Conservation (phyloP, 1,140 invertebrate genomes). For the Platorchestia sp. region DNA sequence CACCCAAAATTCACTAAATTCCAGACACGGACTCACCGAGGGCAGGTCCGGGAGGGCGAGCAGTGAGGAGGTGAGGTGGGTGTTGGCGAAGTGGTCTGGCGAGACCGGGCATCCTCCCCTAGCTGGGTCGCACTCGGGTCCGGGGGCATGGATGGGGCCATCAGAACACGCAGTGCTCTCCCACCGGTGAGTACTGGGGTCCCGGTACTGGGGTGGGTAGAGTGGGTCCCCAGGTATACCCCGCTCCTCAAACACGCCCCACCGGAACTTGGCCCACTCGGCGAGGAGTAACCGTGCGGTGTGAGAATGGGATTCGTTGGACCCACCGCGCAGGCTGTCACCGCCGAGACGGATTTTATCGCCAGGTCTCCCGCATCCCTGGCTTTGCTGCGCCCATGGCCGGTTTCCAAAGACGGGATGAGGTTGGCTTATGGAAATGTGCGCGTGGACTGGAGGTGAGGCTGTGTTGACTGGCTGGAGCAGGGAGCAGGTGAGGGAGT, state of each 20-base stretch:
- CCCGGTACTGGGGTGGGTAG: conserved; percentile 66
- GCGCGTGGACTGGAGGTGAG: conserved; percentile 43
- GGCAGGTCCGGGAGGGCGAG: conserved; percentile 57
- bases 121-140: conserved; percentile 53
- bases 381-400: conserved; percentile 69
- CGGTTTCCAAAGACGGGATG: conserved; percentile 67
- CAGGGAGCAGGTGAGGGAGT: conserved; percentile 59
- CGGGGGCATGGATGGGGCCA: conserved; percentile 52
- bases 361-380: conserved; percentile 68
- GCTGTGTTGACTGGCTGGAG: conserved; percentile 44
- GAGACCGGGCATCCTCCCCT: conserved; percentile 48
- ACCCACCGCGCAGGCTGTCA: conserved; percentile 65
- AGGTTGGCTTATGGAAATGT: conserved; percentile 56
- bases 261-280: conserved; percentile 73
- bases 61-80: conserved; percentile 57
- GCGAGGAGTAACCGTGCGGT: conserved; percentile 70
- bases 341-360: conserved; percentile 69
- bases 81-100: conserved; percentile 58
- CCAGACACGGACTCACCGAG: conserved; percentile 56
- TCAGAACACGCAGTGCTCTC: conserved; percentile 59
- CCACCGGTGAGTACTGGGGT: conserved; percentile 58
- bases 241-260: conserved; percentile 73
- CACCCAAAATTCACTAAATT: too few species aligned
- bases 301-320: conserved; percentile 59
- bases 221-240: conserved; percentile 68